Percentiles rank a stretch among this genome's conserved stretches.
Evolutionary conservation across 2,113 vertebrate species (phyloP).

Genomic region (Pollachius pollachius): DNA sequence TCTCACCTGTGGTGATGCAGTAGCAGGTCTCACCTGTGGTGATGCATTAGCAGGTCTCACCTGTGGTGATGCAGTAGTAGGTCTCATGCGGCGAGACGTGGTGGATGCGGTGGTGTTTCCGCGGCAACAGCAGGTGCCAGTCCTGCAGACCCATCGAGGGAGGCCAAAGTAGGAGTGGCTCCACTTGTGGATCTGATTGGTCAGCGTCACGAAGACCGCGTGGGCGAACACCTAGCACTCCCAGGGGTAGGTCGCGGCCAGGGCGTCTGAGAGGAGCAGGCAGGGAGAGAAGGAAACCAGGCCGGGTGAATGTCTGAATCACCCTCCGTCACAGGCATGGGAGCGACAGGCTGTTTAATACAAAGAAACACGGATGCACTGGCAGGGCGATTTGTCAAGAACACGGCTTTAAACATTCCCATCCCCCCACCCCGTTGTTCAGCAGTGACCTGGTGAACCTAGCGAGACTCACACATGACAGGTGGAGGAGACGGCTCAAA

Average conservation of each 20-base stretch:
- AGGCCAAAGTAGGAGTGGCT: constrained; percentile 78
- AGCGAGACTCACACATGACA: constrained; percentile 33
- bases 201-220: constrained; percentile 75
- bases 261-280: constrained; percentile 55
- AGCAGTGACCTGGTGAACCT: too few relatives aligned
- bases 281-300: constrained; percentile 5
- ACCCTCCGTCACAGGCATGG: constrained; percentile 23
- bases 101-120: constrained; percentile 78
- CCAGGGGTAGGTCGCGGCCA: constrained; percentile 69
- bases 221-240: constrained; percentile 75
- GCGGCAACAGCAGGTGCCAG: constrained; percentile 75
- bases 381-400: too few relatives aligned
- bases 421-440: background rate
- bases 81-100: constrained; percentile 78
- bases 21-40: constrained; percentile 48
- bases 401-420: constrained; percentile 26
- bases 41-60: constrained; percentile 34
- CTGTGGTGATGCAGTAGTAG: constrained; percentile 80
- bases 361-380: too few relatives aligned
- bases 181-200: constrained; percentile 83
- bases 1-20: constrained; percentile 43
- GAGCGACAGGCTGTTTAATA: too few relatives aligned
- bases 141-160: constrained; percentile 77
- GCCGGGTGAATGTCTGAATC: background rate
- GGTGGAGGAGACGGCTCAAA: constrained; percentile 46